These are phyloP conservation scores for Thunnus thynnus DNA, from an alignment of 2,113 vertebrate species.

Conservation along the genomic window DNA sequence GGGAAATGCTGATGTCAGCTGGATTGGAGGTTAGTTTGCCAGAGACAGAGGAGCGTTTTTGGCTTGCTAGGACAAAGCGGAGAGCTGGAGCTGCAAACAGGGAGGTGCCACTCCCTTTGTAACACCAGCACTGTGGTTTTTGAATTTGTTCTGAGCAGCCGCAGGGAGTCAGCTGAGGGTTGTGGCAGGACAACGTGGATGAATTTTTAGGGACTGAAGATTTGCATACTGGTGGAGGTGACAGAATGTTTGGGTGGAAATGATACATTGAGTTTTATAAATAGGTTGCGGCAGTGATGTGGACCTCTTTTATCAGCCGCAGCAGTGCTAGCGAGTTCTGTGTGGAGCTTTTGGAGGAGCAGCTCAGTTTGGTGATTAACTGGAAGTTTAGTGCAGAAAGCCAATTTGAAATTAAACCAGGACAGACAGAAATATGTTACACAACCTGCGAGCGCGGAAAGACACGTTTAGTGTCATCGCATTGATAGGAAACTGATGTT, in stretches of 20 bases:
- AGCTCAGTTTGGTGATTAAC: neutral
- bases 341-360: neutral
- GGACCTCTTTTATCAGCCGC: neutral
- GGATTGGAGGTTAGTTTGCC: constrained; percentile 22
- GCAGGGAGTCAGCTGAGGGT: constrained; percentile 15
- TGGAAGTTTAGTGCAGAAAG: neutral
- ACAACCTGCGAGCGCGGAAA: neutral
- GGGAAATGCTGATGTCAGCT: constrained; percentile 17
- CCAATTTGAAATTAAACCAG: neutral
- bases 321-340: neutral
- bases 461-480: neutral
- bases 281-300: neutral
- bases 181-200: neutral
- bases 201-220: neutral
- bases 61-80: constrained; percentile 5
- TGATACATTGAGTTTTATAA: neutral
- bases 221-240: constrained; percentile 4
- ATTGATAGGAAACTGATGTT: neutral
- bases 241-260: constrained; percentile 21
- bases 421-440: neutral
- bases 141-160: constrained; percentile 14
- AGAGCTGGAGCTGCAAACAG: constrained; percentile 23
- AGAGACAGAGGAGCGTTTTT: constrained; percentile 17
- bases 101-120: constrained; percentile 39
- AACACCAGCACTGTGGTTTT: constrained; percentile 30